Evolutionary conservation across 2,113 vertebrate species (phyloP).

Genomic region (Orycteropus afer): DNA sequence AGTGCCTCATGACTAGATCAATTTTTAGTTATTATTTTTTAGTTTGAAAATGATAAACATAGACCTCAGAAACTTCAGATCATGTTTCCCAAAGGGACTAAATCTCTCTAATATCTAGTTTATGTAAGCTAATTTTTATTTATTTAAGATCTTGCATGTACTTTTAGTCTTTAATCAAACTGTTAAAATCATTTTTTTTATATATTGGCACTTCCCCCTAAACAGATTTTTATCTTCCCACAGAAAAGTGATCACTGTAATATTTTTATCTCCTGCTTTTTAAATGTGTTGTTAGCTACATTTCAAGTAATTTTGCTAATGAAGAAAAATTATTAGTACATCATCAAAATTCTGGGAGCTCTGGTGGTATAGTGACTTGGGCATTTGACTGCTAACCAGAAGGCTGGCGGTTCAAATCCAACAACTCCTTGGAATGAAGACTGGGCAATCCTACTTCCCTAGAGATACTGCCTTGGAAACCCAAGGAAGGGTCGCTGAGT

Average conservation of each 20-base stretch:
- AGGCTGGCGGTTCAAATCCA: too few relatives aligned
- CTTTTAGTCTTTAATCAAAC: constrained; percentile 12
- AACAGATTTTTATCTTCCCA: constrained; percentile 8
- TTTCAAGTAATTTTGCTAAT: neutral
- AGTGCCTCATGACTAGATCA: neutral
- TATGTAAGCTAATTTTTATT: neutral
- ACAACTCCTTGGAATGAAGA: too few relatives aligned
- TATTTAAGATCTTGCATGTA: neutral
- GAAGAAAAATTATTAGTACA: neutral
- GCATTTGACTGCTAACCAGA: too few relatives aligned
- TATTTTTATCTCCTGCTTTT: neutral
- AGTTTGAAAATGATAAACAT: constrained; percentile 23
- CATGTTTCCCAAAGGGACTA: neutral
- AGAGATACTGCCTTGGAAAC: too few relatives aligned
- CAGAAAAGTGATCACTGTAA: neutral
- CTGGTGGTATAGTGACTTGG: too few relatives aligned
- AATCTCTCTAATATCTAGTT: neutral
- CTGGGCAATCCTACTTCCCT: too few relatives aligned
- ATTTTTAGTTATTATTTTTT: neutral
- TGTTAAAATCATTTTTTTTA: neutral
- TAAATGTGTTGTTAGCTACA: neutral
- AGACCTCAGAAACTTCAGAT: neutral
- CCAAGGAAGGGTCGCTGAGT: too few relatives aligned
- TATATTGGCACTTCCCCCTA: neutral
- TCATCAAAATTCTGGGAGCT: too few relatives aligned